Evolutionary conservation across 1,140 invertebrate species (phyloP).

Genomic region (Tribolium castaneum): DNA sequence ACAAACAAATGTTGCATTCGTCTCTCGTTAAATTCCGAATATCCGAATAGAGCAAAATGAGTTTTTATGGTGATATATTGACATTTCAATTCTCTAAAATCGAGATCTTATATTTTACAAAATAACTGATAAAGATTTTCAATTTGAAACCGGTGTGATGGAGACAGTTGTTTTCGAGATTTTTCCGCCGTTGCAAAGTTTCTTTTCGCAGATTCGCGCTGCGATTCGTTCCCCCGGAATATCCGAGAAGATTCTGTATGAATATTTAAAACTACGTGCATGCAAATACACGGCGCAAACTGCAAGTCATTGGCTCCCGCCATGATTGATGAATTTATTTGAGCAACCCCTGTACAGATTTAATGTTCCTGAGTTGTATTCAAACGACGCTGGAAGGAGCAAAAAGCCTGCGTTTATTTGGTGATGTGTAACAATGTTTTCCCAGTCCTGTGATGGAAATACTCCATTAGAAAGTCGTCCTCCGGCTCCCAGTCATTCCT

Average conservation of each 20-base stretch:
- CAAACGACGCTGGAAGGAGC: not conserved
- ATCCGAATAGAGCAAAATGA: slow-evolving; percentile 16
- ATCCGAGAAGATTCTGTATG: slow-evolving; percentile 12
- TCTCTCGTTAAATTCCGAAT: slow-evolving; percentile 27
- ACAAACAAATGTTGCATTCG: slow-evolving; percentile 30
- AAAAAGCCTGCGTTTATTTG: slow-evolving; percentile 20
- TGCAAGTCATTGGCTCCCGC: slow-evolving; percentile 2
- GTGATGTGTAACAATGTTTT: slow-evolving; percentile 25
- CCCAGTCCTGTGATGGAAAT: slow-evolving; percentile 1
- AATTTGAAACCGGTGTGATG: not conserved
- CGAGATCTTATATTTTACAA: not conserved
- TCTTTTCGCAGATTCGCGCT: not conserved
- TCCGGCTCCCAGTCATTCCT: not conserved
- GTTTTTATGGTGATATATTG: slow-evolving; percentile 30
- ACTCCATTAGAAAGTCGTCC: slow-evolving; percentile 23
- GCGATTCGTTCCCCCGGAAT: not conserved
- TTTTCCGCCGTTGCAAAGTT: not conserved
- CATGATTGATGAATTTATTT: slow-evolving; percentile 28
- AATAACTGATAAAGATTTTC: not conserved
- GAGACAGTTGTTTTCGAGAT: not conserved
- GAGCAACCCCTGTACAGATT: slow-evolving; percentile 10
- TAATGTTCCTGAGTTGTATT: slow-evolving; percentile 4
- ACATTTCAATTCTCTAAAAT: slow-evolving; percentile 12
- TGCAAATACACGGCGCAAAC: not conserved
- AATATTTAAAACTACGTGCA: slow-evolving; percentile 15